Conservation (phyloP, 2,888 invertebrate species). For the Spicauda simplicius region DNA sequence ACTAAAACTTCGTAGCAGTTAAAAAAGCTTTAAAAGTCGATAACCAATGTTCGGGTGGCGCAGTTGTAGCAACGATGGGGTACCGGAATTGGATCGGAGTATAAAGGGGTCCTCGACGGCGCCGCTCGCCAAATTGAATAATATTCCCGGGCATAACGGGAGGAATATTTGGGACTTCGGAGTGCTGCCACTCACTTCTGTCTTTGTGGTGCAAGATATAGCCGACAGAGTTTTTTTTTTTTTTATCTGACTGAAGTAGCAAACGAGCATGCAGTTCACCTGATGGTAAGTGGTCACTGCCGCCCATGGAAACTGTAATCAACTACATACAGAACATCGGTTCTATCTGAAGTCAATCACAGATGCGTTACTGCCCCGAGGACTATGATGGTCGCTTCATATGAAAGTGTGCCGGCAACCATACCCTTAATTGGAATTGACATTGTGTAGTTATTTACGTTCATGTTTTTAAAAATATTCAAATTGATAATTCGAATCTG, state of each 20-base stretch:
- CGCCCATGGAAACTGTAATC: no score
- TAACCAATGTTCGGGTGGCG: neutral
- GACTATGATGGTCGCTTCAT: no score
- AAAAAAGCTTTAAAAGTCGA: slow-evolving; percentile 18
- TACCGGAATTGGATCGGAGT: slow-evolving; percentile 11
- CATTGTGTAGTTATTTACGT: neutral
- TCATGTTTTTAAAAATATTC: no score
- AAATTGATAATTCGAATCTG: no score
- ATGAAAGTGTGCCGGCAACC: no score
- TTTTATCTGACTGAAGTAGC: no score
- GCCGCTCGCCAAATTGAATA: slow-evolving; percentile 28
- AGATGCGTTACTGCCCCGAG: no score
- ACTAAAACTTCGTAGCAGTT: neutral
- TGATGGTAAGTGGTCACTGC: no score
- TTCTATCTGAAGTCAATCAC: no score
- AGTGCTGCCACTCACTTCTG: slow-evolving; percentile 12
- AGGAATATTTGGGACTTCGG: slow-evolving; percentile 8
- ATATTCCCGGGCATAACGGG: slow-evolving; percentile 24
- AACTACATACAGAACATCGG: no score
- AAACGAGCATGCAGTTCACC: no score
- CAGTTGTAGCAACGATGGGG: slow-evolving; percentile 5
- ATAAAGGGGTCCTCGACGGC: slow-evolving; percentile 8
- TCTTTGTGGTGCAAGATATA: neutral
- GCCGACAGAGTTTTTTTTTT: neutral
- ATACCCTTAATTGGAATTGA: no score